Evolutionary conservation across 1,140 invertebrate genomes (phyloP).

Genomic region (Dreissena polymorpha): DNA sequence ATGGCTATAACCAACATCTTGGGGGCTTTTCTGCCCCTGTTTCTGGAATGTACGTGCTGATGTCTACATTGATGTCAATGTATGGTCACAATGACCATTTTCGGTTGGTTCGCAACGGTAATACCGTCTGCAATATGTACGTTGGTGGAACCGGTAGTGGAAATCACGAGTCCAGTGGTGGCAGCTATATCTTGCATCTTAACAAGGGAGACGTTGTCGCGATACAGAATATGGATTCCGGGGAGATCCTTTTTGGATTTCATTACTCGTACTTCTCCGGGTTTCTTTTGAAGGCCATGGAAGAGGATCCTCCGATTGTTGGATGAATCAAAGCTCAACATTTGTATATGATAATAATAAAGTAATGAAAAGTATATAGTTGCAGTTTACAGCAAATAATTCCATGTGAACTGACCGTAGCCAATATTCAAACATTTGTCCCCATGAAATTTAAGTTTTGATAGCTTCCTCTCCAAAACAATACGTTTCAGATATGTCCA

Average conservation of each 20-base stretch:
- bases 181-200: not conserved
- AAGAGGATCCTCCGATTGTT: not conserved
- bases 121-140: not conserved
- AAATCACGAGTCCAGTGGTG: not conserved
- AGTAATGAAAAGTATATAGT: no score
- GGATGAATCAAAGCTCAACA: no score
- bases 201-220: not conserved
- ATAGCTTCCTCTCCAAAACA: no score
- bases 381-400: no score
- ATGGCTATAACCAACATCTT: no score
- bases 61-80: not conserved
- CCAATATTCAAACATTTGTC: no score
- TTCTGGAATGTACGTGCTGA: not conserved
- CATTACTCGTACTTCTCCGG: slow-evolving; percentile 2
- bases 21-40: slow-evolving; percentile 1
- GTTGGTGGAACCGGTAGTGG: not conserved
- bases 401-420: no score
- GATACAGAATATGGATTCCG: not conserved
- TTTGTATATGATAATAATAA: no score
- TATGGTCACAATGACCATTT: not conserved
- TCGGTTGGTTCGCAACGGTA: not conserved
- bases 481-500: no score
- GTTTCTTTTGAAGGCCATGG: not conserved
- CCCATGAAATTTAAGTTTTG: no score
- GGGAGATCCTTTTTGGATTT: not conserved